A percentile compares a stretch with the other conserved stretches of the same genome.
phyloP scores from a whole-genome alignment of 2,888 invertebrate species.

The Adineta ricciae region DNA sequence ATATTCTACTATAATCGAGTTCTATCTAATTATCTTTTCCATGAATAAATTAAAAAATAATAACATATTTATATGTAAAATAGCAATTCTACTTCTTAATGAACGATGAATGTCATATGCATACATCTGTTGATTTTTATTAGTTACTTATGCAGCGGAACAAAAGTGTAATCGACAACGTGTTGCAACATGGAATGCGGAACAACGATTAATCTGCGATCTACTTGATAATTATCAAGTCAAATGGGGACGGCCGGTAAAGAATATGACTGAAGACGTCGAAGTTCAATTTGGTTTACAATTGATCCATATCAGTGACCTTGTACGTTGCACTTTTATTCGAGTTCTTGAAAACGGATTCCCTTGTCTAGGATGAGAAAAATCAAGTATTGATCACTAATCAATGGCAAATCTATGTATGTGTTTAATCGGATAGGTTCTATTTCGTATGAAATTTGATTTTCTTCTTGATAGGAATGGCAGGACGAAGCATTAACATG shows the following conservation, averaged over 20 bases:
- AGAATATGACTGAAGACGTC: conserved; percentile 29
- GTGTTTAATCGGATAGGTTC: not conserved
- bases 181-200: not conserved
- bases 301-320: conserved; percentile 31
- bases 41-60: not conserved
- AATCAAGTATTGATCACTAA: conserved; percentile 34
- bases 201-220: conserved; percentile 31
- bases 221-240: conserved; percentile 32
- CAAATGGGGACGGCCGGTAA: conserved; percentile 33
- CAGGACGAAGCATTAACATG: not conserved
- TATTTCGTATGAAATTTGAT: no score
- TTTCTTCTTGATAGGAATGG: not conserved
- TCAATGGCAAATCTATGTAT: conserved; percentile 31
- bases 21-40: not conserved
- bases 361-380: conserved; percentile 29
- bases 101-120: not conserved
- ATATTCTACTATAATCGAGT: not conserved
- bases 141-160: not conserved
- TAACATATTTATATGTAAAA: no score
- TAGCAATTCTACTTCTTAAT: no score
- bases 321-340: not conserved
- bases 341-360: not conserved
- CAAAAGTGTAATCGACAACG: not conserved
- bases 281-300: conserved; percentile 32
- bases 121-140: not conserved